Base-by-base conservation (phyloP, 1,140 invertebrate species). In the Drosophila subobscura region DNA sequence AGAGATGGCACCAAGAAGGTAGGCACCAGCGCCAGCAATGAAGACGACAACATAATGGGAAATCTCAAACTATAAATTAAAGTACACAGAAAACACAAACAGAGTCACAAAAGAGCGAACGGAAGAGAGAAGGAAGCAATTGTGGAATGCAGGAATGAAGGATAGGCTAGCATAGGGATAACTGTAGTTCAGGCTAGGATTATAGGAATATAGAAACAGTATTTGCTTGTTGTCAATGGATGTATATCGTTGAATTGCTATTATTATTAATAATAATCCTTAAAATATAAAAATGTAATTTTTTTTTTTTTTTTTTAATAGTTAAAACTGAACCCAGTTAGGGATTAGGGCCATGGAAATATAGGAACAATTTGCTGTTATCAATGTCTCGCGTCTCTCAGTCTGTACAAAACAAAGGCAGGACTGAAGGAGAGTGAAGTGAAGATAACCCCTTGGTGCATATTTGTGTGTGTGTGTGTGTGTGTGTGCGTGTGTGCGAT, bases 1-100 rank as follows among this genome's bases (percentile, higher is more conserved):
- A 37, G 66, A 65, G 66, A 68, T 41, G 64, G 68, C 64, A 73
- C 75, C 66, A 85, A 85, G 81, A 86, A 85, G 81, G 81, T 85
- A 85, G 81, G 81, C 73, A 52, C 61, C 66, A 61, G 53, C 71
- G 58, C 77, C 77, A 49, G 57, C 72, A 49, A 61, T 42, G 75
- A 65, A 71, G 78, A 88, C 73, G 33, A 86, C 81, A 81, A 75
- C 55, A 77, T 73, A 88, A 37, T 12, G 72, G 70, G 61, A 86
- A 86, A 86, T 86, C 81, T 86, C 81, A 86, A 81, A 75, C 65
- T 81, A 86, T 37, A 37, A 12, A 37, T 37, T 37, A 37, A 37
- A 37, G 10, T 10, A 37, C 33, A 37, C 33, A 12, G 33, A 12
- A 27, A 27, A 5, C 25, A 27, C 64, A 49, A 52, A 23, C 51